Evolutionary conservation across 2,888 invertebrate genomes (phyloP), one percentile per base, ranked within the genome.

Genomic region (Napeogenes inachia): DNA sequence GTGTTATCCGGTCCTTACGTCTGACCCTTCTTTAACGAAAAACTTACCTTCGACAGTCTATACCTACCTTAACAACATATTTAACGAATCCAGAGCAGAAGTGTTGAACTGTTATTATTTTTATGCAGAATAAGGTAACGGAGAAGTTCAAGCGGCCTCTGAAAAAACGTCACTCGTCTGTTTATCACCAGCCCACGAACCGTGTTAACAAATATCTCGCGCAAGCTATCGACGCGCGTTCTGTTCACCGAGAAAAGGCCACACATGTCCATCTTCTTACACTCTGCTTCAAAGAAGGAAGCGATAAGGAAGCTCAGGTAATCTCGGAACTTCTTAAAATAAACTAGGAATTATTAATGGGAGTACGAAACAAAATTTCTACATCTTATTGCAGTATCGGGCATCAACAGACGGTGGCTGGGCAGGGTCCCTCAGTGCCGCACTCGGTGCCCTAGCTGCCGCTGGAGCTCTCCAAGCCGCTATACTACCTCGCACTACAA

Each of bases 171-270:
- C 96, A 96, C 85, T 95, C 96, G 71, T 95, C 95, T 80, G 94
- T 95, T 68, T 95, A 96, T 85, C 96, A 96, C 88, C 96, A 96
- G 86, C 96, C 97, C 45, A 95, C 95, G 46, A 97, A 97, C 88
- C 93, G 97, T 71, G 97, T 97, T 63, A 97, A 97, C 92, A 97
- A 97, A 83, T 97, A 96, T 87, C 92, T 98, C 75, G 95, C 96
- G 65, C 96, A 97, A 87, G 97, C 97, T 42, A 97, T 97, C 73
- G 96, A 96, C 81, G 97, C 97, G 45, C 92, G 97, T 68, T 96
- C 96, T 77, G 96, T 97, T 65, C 97, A 97, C 80, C 92, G 96
- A 64, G 97, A 97, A 84, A 97, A 97, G 86, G 94, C 95, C 32
- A 95, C 95, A 58, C 96, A 97, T 79, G 97, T 97, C 59, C 96